phyloP scores from a whole-genome alignment of 2,888 invertebrate genomes.

The Drosophila demipolita region DNA sequence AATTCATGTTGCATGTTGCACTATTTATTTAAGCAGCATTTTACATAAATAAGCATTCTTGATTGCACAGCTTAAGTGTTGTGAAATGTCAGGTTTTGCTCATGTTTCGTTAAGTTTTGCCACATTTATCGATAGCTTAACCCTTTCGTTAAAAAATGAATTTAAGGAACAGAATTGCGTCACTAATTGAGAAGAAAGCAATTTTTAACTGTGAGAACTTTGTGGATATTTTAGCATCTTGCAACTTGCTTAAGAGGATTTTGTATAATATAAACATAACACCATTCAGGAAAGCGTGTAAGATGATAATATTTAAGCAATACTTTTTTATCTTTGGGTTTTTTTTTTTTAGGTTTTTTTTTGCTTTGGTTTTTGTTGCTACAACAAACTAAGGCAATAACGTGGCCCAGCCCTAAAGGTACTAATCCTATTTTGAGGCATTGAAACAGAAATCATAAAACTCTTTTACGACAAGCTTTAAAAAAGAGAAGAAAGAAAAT shows the following conservation, averaged over 20 bases:
- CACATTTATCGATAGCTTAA: not conserved
- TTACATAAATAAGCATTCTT: slow-evolving; percentile 28
- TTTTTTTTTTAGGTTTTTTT: not conserved
- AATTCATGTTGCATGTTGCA: slow-evolving; percentile 16
- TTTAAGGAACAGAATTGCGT: not conserved
- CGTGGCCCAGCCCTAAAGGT: slow-evolving; percentile 50
- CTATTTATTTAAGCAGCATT: slow-evolving; percentile 33
- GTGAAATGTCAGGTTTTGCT: slow-evolving; percentile 1
- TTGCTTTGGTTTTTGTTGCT: slow-evolving; percentile 21
- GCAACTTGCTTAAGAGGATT: slow-evolving; percentile 1
- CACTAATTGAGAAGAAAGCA: not conserved
- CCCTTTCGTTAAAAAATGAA: not conserved
- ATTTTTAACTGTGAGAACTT: slow-evolving; percentile 11
- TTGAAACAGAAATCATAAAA: slow-evolving; percentile 74
- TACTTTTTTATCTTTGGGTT: slow-evolving; percentile 31
- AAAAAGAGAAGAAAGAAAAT: slow-evolving; percentile 35
- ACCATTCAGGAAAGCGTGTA: slow-evolving; percentile 57
- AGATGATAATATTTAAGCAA: slow-evolving; percentile 45
- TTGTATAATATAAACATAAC: slow-evolving; percentile 12
- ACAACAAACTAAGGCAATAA: slow-evolving; percentile 42
- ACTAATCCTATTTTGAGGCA: slow-evolving; percentile 73
- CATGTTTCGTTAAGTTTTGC: not conserved
- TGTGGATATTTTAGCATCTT: slow-evolving; percentile 6
- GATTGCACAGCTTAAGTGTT: slow-evolving; percentile 25
- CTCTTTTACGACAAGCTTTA: slow-evolving; percentile 70